A percentile compares a stretch with the other conserved stretches of the same genome.
phyloP scores from a whole-genome alignment of 2,797 vertebrate species.

The Erpetoichthys calabaricus region DNA sequence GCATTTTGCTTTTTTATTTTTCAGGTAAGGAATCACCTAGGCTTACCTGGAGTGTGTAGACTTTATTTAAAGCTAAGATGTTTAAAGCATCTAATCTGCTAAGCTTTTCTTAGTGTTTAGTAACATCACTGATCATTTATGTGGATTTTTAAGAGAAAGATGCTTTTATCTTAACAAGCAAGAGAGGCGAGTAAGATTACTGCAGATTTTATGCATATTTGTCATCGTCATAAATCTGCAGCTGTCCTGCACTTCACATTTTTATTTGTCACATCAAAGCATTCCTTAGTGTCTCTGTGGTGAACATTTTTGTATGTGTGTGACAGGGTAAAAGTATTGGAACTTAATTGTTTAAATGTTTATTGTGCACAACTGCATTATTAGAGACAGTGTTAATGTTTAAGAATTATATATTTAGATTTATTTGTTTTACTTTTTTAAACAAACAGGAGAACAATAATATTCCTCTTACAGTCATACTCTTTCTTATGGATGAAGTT shows the following conservation, averaged over 20 bases:
- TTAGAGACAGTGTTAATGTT: not conserved
- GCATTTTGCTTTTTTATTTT: too few relatives aligned
- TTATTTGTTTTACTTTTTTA: constrained; percentile 2
- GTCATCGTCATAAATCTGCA: constrained; percentile 59
- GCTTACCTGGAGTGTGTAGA: too few relatives aligned
- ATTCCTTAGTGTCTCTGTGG: constrained; percentile 28
- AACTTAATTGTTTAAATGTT: too few relatives aligned
- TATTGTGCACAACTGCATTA: too few relatives aligned
- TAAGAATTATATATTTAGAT: not conserved
- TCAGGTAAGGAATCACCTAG: too few relatives aligned
- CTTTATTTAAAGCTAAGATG: too few relatives aligned
- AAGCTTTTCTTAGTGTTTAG: constrained; percentile 26
- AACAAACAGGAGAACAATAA: constrained; percentile 81
- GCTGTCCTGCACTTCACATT: constrained; percentile 46
- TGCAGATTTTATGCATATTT: constrained; percentile 57
- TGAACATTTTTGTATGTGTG: too few relatives aligned
- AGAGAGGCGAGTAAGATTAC: constrained; percentile 40
- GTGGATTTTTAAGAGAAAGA: constrained; percentile 24
- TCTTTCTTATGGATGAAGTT: constrained; percentile 97
- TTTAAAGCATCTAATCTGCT: not conserved
- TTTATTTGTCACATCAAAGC: constrained; percentile 64
- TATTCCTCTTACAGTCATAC: constrained; percentile 87
- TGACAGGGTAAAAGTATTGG: too few relatives aligned
- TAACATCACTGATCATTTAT: constrained; percentile 21
- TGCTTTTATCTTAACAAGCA: constrained; percentile 40